These are phyloP conservation scores for Heliconius ismenius DNA, from an alignment of 2,888 invertebrate genomes.

Conservation along the genomic window DNA sequence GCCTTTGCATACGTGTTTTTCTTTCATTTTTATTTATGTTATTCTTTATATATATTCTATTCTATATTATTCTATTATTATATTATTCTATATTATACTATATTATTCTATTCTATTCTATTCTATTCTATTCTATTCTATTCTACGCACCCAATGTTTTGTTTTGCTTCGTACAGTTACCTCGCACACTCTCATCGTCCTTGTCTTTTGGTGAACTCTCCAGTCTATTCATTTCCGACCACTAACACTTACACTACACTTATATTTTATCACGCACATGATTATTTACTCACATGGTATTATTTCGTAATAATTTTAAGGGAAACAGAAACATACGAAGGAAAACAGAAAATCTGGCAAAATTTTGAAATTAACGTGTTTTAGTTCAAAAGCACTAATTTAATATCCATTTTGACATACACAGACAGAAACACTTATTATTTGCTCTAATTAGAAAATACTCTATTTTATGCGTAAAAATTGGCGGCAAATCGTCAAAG, in stretches of 20 bases:
- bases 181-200: slow-evolving; percentile 63
- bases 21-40: too few species aligned
- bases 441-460: not conserved
- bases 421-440: not conserved
- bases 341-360: not conserved
- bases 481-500: slow-evolving; percentile 56
- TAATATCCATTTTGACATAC: not conserved
- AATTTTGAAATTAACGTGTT: not conserved
- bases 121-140: too few species aligned
- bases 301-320: not conserved
- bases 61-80: too few species aligned
- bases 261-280: slow-evolving; percentile 36
- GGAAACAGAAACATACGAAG: not conserved
- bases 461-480: slow-evolving; percentile 42
- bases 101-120: too few species aligned
- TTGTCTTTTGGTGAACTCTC: slow-evolving; percentile 63
- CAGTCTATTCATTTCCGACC: slow-evolving; percentile 71
- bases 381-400: not conserved
- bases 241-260: slow-evolving; percentile 36
- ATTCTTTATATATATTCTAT: too few species aligned
- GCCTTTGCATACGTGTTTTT: too few species aligned
- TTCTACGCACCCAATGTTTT: slow-evolving; percentile 73
- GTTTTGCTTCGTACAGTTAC: slow-evolving; percentile 71
- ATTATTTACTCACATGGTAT: not conserved
- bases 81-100: too few species aligned